A percentile compares a stretch with the other conserved stretches of the same genome.
Conservation (phyloP, 2,113 vertebrate species). For the Hipposideros armiger region DNA sequence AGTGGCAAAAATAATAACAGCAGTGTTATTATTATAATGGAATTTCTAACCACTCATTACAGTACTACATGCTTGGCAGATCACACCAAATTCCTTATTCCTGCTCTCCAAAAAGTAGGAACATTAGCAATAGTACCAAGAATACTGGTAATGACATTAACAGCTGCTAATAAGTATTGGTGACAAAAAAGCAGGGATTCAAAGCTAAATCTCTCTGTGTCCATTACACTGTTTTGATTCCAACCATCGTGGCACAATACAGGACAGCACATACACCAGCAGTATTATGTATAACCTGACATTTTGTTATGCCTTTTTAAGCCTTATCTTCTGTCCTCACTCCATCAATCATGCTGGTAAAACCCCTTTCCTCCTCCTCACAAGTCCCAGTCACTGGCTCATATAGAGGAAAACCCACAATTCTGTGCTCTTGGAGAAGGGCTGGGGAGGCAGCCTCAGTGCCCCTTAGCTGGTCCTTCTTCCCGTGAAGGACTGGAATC, state of each 20-base stretch:
- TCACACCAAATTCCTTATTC: background rate
- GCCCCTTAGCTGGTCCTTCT: background rate
- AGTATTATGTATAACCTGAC: background rate
- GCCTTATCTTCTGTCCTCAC: background rate
- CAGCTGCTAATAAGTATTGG: background rate
- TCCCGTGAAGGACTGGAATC: background rate
- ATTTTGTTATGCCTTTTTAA: background rate
- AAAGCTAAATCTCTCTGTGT: background rate
- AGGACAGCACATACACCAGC: too few relatives aligned
- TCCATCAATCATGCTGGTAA: background rate
- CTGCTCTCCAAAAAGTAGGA: background rate
- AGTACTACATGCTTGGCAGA: background rate
- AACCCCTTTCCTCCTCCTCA: background rate
- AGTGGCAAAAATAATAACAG: background rate
- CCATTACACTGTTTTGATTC: background rate
- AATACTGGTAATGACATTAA: background rate
- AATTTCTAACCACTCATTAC: slow-evolving; percentile 13
- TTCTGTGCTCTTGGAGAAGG: background rate
- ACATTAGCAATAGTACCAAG: background rate
- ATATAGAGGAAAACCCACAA: background rate
- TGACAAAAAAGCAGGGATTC: background rate
- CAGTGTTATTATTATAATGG: background rate
- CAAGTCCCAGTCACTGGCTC: background rate
- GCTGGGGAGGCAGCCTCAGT: background rate
- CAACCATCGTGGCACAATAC: background rate